Evolutionary conservation across 2,888 invertebrate species (phyloP), one percentile per base, ranked within the genome.

Genomic region (Leptinotarsa rubiginosa): DNA sequence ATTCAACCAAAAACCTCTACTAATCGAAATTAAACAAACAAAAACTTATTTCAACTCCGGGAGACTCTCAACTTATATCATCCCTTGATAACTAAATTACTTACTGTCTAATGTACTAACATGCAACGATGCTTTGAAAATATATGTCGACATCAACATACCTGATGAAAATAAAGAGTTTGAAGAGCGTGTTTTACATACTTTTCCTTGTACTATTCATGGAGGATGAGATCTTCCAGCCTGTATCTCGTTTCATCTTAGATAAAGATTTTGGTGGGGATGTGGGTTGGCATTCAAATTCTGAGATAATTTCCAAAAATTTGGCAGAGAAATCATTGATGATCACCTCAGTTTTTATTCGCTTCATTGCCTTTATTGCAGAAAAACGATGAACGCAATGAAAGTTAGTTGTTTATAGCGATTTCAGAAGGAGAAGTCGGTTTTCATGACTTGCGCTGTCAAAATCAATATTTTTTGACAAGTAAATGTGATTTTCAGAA

Each of bases 181-280:
- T 16, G 16, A 16, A 50, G 15, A 3, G 16, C 50, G 10, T 16
- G 49, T 50, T 16, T 50, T 13, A 50, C 50, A 50, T 50, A 16
- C 50, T 16, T 4, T 13, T 20, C 13, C 4, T 56, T 22, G 56
- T 56, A 20, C 56, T 20, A 13, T 56, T 20, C 13, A 13, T 56
- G 18, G 56, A 22, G 20, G 56, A 12, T 56, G 56, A 56, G 4
- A 56, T 22, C 2, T 62, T 41, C 31, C 31, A 31, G n/a, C 7
- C 31, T 31, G 25, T 18, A 62, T 62, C 62, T 62, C 62, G 31
- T 25, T 62, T 62, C 31, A 62, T 62, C 62, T 62, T n/a, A 62
- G 62, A 62, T 62, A 31, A 62, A 62, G 62, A 62, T 22, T 18
- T 22, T 59, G 22, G 31, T 31, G 31, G 31, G 31, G 31, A 7